These are phyloP conservation scores for Chunga burmeisteri DNA, from an alignment of 2,113 vertebrate genomes.

Conservation along the genomic window DNA sequence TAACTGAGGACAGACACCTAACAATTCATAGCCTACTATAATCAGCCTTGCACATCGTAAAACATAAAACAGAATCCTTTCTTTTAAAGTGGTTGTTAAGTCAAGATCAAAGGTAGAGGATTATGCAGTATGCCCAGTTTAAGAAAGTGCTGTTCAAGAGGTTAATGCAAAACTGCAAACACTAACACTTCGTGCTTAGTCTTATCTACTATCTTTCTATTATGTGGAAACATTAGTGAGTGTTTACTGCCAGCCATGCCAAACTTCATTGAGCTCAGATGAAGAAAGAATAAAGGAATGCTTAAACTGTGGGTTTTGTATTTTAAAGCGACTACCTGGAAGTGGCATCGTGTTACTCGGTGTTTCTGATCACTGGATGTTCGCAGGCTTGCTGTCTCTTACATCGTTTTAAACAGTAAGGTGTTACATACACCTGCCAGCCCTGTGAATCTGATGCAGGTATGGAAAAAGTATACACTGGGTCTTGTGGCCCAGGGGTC, in stretches of 20 bases:
- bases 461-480: background rate
- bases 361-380: background rate
- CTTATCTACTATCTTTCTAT: background rate
- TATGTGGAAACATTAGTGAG: background rate
- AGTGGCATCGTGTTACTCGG: fast-evolving
- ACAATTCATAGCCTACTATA: background rate
- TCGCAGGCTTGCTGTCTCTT: background rate
- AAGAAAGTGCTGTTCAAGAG: background rate
- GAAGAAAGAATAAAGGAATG: background rate
- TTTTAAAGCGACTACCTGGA: background rate
- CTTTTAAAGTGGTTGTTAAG: background rate
- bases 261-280: background rate
- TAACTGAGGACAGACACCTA: conserved; percentile 3
- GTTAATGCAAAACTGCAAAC: conserved; percentile 3
- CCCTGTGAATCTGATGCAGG: background rate
- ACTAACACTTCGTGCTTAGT: background rate
- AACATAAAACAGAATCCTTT: conserved; percentile 1
- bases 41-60: background rate
- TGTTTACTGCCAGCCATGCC: background rate
- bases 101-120: conserved; percentile 32
- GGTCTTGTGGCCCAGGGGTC: background rate
- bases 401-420: background rate
- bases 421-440: background rate
- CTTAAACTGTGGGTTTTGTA: background rate
- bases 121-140: background rate